Conservation (phyloP, 2,888 invertebrate genomes). For the Phyllotreta cruciferae region DNA sequence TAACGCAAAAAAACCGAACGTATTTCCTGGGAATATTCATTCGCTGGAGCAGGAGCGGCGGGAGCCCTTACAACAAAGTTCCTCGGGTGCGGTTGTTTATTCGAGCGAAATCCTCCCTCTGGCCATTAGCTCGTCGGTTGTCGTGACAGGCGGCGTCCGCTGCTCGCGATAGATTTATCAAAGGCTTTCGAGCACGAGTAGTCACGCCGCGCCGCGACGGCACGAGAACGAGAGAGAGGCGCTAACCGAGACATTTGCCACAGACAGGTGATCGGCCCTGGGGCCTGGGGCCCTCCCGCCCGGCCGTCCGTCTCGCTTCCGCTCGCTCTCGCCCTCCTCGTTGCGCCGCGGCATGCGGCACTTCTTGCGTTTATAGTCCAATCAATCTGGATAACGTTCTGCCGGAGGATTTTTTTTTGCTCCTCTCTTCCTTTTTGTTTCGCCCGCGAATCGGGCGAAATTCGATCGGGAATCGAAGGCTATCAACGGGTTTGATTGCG, state of each 20-base stretch:
- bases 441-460: too few relatives aligned
- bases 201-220: constrained; percentile 43
- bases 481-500: too few relatives aligned
- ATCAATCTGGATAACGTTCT: constrained; percentile 1
- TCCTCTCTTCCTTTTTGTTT: too few relatives aligned
- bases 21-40: too few relatives aligned
- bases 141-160: constrained; percentile 39
- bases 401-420: too few relatives aligned
- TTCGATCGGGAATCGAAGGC: too few relatives aligned
- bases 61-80: constrained; percentile 11
- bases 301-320: constrained; percentile 16
- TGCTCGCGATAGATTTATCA: constrained; percentile 53
- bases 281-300: constrained; percentile 40
- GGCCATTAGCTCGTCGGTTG: constrained; percentile 28
- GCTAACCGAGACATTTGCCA: constrained; percentile 60
- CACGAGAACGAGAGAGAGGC: constrained; percentile 45
- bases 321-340: constrained; percentile 10
- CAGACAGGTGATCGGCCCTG: constrained; percentile 57
- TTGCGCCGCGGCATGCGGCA: constrained; percentile 20
- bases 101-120: constrained; percentile 31
- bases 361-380: constrained; percentile 11
- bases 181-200: constrained; percentile 47
- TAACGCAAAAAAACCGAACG: too few relatives aligned
- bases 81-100: constrained; percentile 18
- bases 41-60: neutral